Conservation (phyloP, 2,797 vertebrate species). For the Propithecus deckenii region DNA sequence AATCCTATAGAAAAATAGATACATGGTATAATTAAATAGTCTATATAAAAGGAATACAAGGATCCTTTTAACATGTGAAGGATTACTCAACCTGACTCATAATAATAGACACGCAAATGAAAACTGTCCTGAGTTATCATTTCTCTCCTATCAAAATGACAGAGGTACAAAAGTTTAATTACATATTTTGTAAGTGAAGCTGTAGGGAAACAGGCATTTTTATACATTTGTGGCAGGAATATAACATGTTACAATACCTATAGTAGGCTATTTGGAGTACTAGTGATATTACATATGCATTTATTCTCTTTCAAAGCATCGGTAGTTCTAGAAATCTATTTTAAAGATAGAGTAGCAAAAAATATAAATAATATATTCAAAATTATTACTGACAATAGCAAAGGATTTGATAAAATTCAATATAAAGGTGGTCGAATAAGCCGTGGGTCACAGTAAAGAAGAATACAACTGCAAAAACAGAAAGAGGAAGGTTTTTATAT, state of each 20-base stretch:
- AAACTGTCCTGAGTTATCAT: background rate
- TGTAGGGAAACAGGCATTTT: background rate
- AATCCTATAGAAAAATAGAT: background rate
- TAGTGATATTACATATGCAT: background rate
- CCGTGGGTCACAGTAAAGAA: background rate
- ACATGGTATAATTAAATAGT: too few relatives aligned
- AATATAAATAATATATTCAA: background rate
- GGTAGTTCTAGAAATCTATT: background rate
- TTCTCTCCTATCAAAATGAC: background rate
- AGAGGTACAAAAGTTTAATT: background rate
- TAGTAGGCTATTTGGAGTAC: too few relatives aligned
- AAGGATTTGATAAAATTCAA: background rate
- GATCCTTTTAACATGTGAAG: background rate
- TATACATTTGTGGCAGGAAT: background rate
- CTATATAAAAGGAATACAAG: background rate
- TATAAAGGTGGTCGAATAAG: background rate
- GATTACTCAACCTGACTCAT: background rate
- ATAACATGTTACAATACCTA: background rate
- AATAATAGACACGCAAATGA: background rate
- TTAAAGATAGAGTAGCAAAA: background rate
- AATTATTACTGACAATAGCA: background rate
- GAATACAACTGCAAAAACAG: background rate
- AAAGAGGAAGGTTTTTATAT: background rate
- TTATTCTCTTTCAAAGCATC: too few relatives aligned
- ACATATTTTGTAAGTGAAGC: background rate